phyloP scores from a whole-genome alignment of 1,140 invertebrate genomes.

The Ptiloglossa arizonensis region DNA sequence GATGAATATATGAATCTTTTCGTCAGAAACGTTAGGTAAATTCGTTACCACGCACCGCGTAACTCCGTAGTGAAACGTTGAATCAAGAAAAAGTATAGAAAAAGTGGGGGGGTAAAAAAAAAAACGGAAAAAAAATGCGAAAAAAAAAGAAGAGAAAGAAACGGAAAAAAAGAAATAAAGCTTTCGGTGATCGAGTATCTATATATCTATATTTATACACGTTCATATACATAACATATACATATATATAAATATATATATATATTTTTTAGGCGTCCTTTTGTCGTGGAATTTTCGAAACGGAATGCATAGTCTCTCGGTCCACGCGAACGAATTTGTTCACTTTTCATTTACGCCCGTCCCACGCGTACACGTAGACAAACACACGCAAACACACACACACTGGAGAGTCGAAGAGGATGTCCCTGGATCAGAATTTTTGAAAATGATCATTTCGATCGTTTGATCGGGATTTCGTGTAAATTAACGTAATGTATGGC shows the following conservation, averaged over 20 bases:
- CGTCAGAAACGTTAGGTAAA: slow-evolving; percentile 34
- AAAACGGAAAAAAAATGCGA: no score
- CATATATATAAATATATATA: slow-evolving; percentile 57
- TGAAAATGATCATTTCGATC: no score
- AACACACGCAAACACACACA: no score
- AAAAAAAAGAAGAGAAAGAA: neutral
- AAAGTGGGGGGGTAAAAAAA: no score
- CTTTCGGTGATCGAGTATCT: slow-evolving; percentile 65
- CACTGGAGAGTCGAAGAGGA: no score
- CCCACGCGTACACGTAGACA: neutral
- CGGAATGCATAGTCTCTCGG: slow-evolving; percentile 50
- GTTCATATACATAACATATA: slow-evolving; percentile 40
- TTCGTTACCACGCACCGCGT: slow-evolving; percentile 45
- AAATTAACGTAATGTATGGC: no score
- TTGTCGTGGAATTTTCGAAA: slow-evolving; percentile 68
- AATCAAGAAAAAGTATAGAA: neutral
- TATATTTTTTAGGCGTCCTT: slow-evolving; percentile 74
- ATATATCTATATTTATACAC: slow-evolving; percentile 62
- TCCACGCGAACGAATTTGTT: slow-evolving; percentile 36
- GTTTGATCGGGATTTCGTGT: no score
- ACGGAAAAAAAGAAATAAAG: slow-evolving; percentile 11
- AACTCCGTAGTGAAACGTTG: slow-evolving; percentile 15
- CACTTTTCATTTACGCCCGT: neutral
- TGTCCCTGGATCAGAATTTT: no score
- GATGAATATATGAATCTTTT: slow-evolving; percentile 23